Percentiles rank a stretch among this genome's conserved stretches.
Evolutionary conservation across 1,140 invertebrate species (phyloP).

Genomic region (Calliphora vicina): DNA sequence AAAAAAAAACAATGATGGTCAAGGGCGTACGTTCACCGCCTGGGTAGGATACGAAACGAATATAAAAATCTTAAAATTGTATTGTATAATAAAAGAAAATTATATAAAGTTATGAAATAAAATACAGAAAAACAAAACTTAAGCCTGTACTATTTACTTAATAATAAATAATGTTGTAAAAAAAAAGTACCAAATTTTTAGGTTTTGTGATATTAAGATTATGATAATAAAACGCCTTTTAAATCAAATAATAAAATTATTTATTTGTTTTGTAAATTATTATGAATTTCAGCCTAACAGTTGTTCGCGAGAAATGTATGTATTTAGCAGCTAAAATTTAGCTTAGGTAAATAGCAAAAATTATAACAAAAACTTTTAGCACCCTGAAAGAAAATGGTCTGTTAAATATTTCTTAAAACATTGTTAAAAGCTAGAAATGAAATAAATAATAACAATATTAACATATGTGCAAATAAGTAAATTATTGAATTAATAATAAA

Average conservation of each 20-base stretch:
- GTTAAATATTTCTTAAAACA: neutral
- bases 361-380: neutral
- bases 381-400: neutral
- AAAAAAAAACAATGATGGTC: neutral
- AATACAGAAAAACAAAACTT: too few species aligned
- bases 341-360: neutral
- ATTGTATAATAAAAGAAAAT: too few species aligned
- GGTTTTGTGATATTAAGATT: too few species aligned
- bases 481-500: neutral
- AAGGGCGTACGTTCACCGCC: neutral
- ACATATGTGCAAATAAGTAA: neutral
- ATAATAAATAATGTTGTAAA: too few species aligned
- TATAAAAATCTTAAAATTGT: too few species aligned
- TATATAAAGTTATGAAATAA: too few species aligned
- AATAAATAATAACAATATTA: neutral
- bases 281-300: neutral
- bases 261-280: neutral
- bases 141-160: too few species aligned
- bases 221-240: neutral
- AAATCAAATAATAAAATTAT: neutral
- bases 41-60: neutral
- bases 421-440: neutral
- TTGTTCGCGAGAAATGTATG: neutral
- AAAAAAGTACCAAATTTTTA: too few species aligned
- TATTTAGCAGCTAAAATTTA: neutral